phyloP scores from a whole-genome alignment of 2,113 vertebrate genomes.

The Ptyas mucosa region DNA sequence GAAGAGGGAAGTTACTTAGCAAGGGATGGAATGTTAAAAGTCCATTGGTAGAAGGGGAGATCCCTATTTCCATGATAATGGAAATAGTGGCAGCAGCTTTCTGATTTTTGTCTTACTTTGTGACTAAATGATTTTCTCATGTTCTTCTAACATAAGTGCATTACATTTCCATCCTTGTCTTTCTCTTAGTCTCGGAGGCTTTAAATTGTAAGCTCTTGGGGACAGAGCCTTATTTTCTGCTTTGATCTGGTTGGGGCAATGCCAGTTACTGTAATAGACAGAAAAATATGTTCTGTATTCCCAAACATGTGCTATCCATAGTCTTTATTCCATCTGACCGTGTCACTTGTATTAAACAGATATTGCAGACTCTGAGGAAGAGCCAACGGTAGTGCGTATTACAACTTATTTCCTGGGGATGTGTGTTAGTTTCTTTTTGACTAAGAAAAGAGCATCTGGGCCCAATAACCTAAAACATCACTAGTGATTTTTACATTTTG shows the following conservation, averaged over 20 bases:
- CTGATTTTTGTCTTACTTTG: background rate
- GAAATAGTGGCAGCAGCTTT: background rate
- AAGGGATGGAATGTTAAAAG: background rate
- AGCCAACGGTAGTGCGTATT: background rate
- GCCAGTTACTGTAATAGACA: background rate
- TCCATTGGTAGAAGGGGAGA: background rate
- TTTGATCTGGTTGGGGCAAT: background rate
- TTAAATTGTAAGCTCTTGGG: background rate
- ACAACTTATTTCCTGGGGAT: background rate
- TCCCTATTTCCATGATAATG: background rate
- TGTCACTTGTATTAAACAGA: background rate
- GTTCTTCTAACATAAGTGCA: background rate
- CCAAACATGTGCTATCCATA: background rate
- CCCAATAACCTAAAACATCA: background rate
- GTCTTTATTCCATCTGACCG: background rate
- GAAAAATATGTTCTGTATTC: background rate
- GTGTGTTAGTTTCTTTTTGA: background rate
- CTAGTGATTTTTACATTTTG: background rate
- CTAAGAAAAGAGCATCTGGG: background rate
- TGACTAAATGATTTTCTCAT: background rate
- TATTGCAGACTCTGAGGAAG: constrained; percentile 19
- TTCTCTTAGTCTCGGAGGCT: background rate
- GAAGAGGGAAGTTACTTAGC: background rate
- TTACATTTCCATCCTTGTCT: background rate
- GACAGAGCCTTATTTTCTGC: background rate